Evolutionary conservation across 2,888 invertebrate genomes (phyloP), one percentile per base, ranked within the genome.

Genomic region (Chrysomela aeneicollis): DNA sequence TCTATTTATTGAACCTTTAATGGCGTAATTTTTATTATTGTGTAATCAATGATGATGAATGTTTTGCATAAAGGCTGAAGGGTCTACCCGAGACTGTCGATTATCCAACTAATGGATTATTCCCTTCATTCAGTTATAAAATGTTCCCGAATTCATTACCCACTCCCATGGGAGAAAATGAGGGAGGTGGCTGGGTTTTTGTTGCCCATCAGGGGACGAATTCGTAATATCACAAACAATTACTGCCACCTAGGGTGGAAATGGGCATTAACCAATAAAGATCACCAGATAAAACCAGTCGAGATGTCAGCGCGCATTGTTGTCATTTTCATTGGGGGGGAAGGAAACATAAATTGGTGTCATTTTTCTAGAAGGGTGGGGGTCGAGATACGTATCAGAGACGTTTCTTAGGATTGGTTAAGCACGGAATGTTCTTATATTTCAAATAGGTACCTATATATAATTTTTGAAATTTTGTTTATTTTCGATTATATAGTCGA

Each of bases 231-330:
- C 57, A 59, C 52, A 63, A 63, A 61, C 67, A 63, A 67, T 67
- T 67, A 63, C 63, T 47, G 19, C 50, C 66, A 63, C 63, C 63
- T 42, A 37, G 59, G 61, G 67, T 63, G 59, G 63, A 67, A 63
- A 61, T 60, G 15, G 53, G 54, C 63, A 63, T 63, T 59, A 67
- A 51, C 67, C 63, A 67, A 67, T 67, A 63, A 61, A 67, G 67
- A 67, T 67, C 49, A 51, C 17, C 32, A 63, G 67, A 67, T 67
- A 67, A 54, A 54, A 54, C 61, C 67, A 58, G 60, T 66, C 61
- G 61, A 58, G 63, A 63, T 63, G 66, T 60, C 63, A 63, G 49
- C 53, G 30, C 26, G 22, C 21, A 60, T 64, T 51, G 60, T 51
- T 21, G 51, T 64, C 54, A 59, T 46, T 54, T 47, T 35, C 26